Evolutionary conservation across 2,113 vertebrate genomes (phyloP), one percentile per base, ranked within the genome.

Genomic region (Sakesphorus luctuosus): DNA sequence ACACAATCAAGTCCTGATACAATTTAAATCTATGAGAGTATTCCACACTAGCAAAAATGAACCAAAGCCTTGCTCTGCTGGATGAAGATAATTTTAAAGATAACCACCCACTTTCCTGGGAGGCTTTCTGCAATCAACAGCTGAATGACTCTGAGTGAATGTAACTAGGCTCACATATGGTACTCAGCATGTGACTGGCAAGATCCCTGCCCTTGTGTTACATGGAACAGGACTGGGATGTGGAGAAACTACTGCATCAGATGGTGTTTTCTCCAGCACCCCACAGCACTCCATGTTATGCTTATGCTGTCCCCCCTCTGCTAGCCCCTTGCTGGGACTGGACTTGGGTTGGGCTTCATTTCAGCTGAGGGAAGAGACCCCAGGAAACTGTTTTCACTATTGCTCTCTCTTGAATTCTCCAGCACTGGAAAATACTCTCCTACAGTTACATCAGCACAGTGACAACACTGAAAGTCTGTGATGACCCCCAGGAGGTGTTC

Each of bases 1-100:
- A 83, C 63, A 63, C 75, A 80, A 44, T 77, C 52, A 74, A 77
- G 77, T 59, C 61, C 65, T 87, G 86, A 61, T 68, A 91, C 24
- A 18, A 88, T 90, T 90, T 82, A 91, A 93, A 86, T 52, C 80
- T 85, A 56, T 81, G 75, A 68, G 79, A 93, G 23, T 68, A 33
- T 50, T 86, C 79, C 47, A 76, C n/a, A 9, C 43, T 9, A 46
- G 55, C 17, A 56, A 86, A 92, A 87, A 38, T 84, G 65, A 90
- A 89, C 47, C 21, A 58, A 92, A 94, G 29, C 65, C 76, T 92
- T 36, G 31, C 33, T 92, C 40, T 90, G 53, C 72, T 67, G 29
- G 71, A 77, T 2, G 2, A 65, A 91, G 87, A 88, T 74, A 2
- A 11, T 72, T 69, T 85, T 80, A 53, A 82, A 89, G 81, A 87